phyloP scores from a whole-genome alignment of 2,888 invertebrate species.

The Drosophila nigricruria region DNA sequence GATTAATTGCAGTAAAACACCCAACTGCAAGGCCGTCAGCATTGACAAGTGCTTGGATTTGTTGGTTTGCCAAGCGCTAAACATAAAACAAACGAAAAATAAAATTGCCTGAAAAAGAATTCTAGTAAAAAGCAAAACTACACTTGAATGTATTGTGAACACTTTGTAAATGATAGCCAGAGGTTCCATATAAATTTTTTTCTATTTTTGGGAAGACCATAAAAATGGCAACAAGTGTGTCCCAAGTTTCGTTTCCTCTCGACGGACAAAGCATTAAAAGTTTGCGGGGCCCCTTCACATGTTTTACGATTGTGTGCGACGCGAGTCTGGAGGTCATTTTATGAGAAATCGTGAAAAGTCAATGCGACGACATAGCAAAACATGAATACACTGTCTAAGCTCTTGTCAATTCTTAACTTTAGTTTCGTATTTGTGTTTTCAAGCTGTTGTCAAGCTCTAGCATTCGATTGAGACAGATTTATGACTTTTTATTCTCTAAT shows the following conservation, averaged over 20 bases:
- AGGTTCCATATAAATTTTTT: constrained; percentile 26
- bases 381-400: constrained; percentile 24
- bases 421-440: neutral
- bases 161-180: constrained; percentile 29
- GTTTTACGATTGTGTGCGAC: constrained; percentile 41
- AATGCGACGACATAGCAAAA: neutral
- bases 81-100: constrained; percentile 31
- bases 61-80: constrained; percentile 35
- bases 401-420: neutral
- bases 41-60: constrained; percentile 46
- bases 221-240: constrained; percentile 59
- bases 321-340: constrained; percentile 26
- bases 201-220: constrained; percentile 34
- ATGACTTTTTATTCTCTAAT: neutral
- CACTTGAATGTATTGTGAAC: constrained; percentile 7
- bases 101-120: constrained; percentile 15
- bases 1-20: constrained; percentile 49
- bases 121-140: constrained; percentile 17
- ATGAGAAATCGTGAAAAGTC: constrained; percentile 19
- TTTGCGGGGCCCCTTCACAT: constrained; percentile 55
- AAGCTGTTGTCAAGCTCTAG: neutral
- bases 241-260: constrained; percentile 44
- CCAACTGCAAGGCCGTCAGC: constrained; percentile 39
- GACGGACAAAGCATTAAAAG: constrained; percentile 48
- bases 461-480: neutral